Percentiles rank a stretch among this genome's conserved stretches.
phyloP scores from a whole-genome alignment of 2,888 invertebrate species.

The Acrobasis suavella region DNA sequence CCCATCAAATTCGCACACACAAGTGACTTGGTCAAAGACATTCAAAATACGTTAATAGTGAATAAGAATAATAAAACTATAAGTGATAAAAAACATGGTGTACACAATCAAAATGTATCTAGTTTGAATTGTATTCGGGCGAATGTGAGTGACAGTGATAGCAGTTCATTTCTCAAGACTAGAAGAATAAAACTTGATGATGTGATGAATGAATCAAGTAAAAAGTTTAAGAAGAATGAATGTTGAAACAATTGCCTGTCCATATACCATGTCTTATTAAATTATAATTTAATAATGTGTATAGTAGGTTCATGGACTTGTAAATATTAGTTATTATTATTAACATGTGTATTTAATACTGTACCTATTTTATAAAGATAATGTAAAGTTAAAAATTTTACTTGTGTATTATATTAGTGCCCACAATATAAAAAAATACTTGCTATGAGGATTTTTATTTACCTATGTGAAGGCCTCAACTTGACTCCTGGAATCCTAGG shows the following conservation, averaged over 20 bases:
- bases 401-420: constrained; percentile 76
- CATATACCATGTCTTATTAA: constrained; percentile 68
- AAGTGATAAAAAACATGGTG: constrained; percentile 78
- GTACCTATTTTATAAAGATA: constrained; percentile 74
- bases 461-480: neutral
- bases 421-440: constrained; percentile 64
- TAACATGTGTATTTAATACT: constrained; percentile 77
- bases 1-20: constrained; percentile 68
- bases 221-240: constrained; percentile 77
- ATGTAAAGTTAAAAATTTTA: constrained; percentile 70
- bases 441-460: constrained; percentile 16
- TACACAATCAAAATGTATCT: constrained; percentile 77
- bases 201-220: constrained; percentile 66
- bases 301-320: constrained; percentile 70
- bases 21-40: constrained; percentile 77
- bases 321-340: constrained; percentile 76
- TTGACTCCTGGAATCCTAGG: too few species aligned
- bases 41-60: constrained; percentile 76
- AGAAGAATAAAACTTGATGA: constrained; percentile 73
- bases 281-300: constrained; percentile 73
- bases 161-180: constrained; percentile 68
- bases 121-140: constrained; percentile 73
- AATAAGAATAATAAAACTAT: constrained; percentile 76
- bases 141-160: constrained; percentile 70
- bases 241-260: constrained; percentile 65